Evolutionary conservation across 53 echinoderm and acorn worm genomes (phyloP), one percentile per base, ranked within the genome.

Genomic region (Apostichopus leukothele): DNA sequence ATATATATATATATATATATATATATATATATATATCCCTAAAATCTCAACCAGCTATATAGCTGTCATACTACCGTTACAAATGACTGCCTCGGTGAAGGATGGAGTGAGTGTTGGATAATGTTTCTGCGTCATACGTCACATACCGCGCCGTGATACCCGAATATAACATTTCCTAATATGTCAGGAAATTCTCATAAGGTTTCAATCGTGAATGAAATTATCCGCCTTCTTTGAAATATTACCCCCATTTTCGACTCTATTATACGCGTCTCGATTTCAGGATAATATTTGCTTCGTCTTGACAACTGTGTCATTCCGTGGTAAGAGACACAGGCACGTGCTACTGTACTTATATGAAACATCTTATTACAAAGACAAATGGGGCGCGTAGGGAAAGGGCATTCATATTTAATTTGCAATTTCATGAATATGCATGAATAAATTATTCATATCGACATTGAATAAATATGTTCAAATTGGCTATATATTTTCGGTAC

Each of bases 161-260:
- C 60, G 21, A n/a, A 81, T 81, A 54, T 81, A 55, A 59, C 5
- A 53, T n/a, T 8, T 81, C 55, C 52, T 59, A 81, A 81, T 81
- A 57, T 81, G 81, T 81, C 81, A 59, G 21, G 81, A 81, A 22
- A 81, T 55, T 59, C 81, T 59, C 81, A 59, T 55, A 81, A 55
- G 81, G 54, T 81, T 54, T 81, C 81, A 81, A 81, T 81, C 81
- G 53, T 81, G 81, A 22, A 57, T 81, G 60, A 81, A 54, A 22
- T 54, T 22, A 55, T 59, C 23, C 21, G 9, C 81, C 22, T 59
- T n/a, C 20, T n/a, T 14, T 81, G 81, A 81, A 81, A 81, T 81
- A 59, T 81, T 20, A 81, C 18, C 81, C 81, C 55, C 63, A 63
- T 55, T 55, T 23, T 51, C 59, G 23, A 81, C 55, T 81, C 54